phyloP scores from a whole-genome alignment of 2,113 vertebrate species.

The Lophotis ruficrista region DNA sequence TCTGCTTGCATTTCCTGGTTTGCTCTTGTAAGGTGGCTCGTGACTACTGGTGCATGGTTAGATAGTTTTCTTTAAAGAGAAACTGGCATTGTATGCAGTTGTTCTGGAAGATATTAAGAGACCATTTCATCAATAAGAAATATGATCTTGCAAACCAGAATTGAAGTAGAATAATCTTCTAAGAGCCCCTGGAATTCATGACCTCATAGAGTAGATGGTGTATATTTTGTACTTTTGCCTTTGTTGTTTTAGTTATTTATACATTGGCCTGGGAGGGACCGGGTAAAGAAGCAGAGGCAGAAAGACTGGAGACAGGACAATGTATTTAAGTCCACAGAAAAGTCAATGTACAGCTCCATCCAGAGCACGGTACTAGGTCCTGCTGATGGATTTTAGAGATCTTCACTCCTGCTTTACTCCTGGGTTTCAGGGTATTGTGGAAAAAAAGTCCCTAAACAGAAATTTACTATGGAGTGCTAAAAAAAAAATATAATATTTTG shows the following conservation, averaged over 20 bases:
- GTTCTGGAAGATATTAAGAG: not conserved
- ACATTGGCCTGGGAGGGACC: not conserved
- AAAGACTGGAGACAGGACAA: not conserved
- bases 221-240: not conserved
- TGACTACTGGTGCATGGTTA: accelerated
- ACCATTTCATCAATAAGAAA: not conserved
- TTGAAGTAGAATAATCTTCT: not conserved
- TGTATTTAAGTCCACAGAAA: not conserved
- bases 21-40: not conserved
- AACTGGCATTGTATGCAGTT: not conserved
- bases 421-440: not conserved
- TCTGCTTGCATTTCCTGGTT: not conserved
- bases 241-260: not conserved
- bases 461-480: not conserved
- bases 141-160: not conserved
- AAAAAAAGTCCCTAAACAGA: not conserved
- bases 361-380: not conserved
- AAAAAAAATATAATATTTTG: not conserved
- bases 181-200: not conserved
- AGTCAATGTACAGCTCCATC: not conserved
- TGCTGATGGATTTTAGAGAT: not conserved
- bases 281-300: not conserved
- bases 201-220: not conserved
- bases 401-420: not conserved
- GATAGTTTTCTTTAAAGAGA: not conserved